These are phyloP conservation scores for Nothura maculosa DNA, from an alignment of 2,797 vertebrate species.

Conservation along the genomic window DNA sequence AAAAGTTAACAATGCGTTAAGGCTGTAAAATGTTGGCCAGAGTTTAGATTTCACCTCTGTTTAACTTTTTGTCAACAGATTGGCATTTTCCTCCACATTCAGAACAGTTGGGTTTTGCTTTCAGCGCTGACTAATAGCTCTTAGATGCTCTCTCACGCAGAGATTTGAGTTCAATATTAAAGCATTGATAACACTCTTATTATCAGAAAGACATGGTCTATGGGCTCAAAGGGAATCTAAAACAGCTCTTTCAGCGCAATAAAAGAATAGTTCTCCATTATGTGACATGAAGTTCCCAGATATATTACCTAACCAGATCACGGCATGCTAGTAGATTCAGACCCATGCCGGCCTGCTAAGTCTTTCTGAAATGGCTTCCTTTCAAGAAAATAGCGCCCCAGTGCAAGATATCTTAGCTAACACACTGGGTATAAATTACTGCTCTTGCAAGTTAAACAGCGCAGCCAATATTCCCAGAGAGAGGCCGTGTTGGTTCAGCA, in stretches of 20 bases:
- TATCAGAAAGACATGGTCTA: conserved; percentile 79
- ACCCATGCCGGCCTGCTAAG: conserved; percentile 51
- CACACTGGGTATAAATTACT: conserved; percentile 68
- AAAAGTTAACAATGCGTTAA: conserved; percentile 77
- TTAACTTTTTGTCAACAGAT: conserved; percentile 80
- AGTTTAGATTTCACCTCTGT: conserved; percentile 76
- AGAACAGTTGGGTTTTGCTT: conserved; percentile 73
- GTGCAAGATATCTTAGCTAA: conserved; percentile 65
- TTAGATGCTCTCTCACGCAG: conserved; percentile 72
- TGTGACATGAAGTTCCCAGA: conserved; percentile 55
- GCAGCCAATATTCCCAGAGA: conserved; percentile 39
- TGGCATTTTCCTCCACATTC: conserved; percentile 81
- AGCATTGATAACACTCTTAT: conserved; percentile 80
- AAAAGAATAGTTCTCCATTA: conserved; percentile 63
- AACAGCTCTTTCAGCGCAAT: conserved; percentile 67
- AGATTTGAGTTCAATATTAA: conserved; percentile 73
- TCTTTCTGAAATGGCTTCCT: conserved; percentile 63
- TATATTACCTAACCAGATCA: conserved; percentile 73
- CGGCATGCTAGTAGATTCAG: conserved; percentile 45
- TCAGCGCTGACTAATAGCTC: conserved; percentile 72
- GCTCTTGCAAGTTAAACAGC: conserved; percentile 50
- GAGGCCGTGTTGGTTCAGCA: background rate
- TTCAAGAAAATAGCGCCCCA: conserved; percentile 71
- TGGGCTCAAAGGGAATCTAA: conserved; percentile 76
- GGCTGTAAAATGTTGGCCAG: conserved; percentile 81